Evolutionary conservation across 2,797 vertebrate species (phyloP), one percentile per base, ranked within the genome.

Genomic region (Choloepus didactylus): DNA sequence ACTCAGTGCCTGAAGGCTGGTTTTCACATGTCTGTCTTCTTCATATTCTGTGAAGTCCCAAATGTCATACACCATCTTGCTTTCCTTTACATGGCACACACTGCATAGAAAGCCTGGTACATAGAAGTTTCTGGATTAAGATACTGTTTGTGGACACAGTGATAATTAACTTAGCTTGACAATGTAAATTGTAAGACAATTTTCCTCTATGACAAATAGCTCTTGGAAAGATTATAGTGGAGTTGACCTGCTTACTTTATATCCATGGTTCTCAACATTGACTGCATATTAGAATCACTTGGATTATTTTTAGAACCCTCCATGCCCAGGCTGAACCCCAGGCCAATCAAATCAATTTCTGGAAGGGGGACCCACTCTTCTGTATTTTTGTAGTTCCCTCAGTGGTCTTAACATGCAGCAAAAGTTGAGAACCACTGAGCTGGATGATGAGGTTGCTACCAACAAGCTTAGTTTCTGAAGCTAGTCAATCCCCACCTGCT

Each of bases 321-420:
- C 4, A 19, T 27, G 14, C 41, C 3, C 7, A 56, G 35, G 6
- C 12, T 49, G 9, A 0, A 38, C 1, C n/a, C n/a, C 25, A 73
- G 41, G 80, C 15, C 69, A 59, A 54, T 66, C 75, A 89, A 77
- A 72, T 66, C 38, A 79, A 70, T 91, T 41, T 93, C 67, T 60
- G 9, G 81, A 69, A 64, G 21, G 1, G 0, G 8, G 5, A 72
- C 41, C 35, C 18, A 80, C 12, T 4, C 12, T 14, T 87, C 38
- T 72, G 2, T 66, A 23, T 38, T 75, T 94, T 72, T 69, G 21
- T 18, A 35, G 23, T 56, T 75, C n/a, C 12, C 85, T 56, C 38
- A 10, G n/a, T 29, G 44, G n/a, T 60, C 44, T 72, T n/a, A 86
- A 49, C 38, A 54, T 25, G 64, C 9, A 82, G 44, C 77, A 64